Evolutionary conservation across 1,140 invertebrate genomes (phyloP), one percentile per base, ranked within the genome.

Genomic region (Drosophila ironensis): DNA sequence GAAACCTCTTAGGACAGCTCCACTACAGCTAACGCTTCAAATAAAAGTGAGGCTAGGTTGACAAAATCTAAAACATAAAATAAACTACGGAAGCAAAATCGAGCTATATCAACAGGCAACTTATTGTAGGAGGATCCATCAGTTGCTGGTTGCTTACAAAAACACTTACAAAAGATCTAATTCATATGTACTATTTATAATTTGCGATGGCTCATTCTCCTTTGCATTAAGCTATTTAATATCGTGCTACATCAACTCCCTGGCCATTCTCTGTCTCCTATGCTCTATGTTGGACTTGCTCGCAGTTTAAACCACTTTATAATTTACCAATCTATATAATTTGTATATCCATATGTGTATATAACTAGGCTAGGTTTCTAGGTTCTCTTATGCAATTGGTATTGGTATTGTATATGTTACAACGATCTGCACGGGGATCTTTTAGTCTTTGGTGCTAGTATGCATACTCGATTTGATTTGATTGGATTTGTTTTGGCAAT

Each of bases 381-480:
- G 33, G 41, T 63, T 61, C 24, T 24, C 75, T 78, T 80, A 74
- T 33, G 57, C 67, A 38, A 44, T 24, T 61, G 35, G 73, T 82
- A 44, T 24, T 61, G 35, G 73, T 82, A 82, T 84, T 82, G 78
- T 82, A 78, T 82, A 82, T 82, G 78, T 82, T 82, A 82, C 78
- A 82, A 46, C 48, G 78, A 84, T 78, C 78, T 61, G 41, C 51
- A 50, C 25, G 57, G 64, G 61, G 70, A 84, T 82, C 77, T 66
- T 27, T 82, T 53, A 81, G 76, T 82, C 77, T 77, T 77, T 77
- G 50, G 72, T n/a, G 61, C 68, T 72, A 81, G 56, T 76, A 5
- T 19, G 12, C 35, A 40, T 19, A 6, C 22, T 9, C 24, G 14
- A 9, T 45, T 12, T 24, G 11, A 28, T 52, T 47, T 24, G 17